Conservation (phyloP, 2,113 vertebrate species). For the Notothenia coriiceps region DNA sequence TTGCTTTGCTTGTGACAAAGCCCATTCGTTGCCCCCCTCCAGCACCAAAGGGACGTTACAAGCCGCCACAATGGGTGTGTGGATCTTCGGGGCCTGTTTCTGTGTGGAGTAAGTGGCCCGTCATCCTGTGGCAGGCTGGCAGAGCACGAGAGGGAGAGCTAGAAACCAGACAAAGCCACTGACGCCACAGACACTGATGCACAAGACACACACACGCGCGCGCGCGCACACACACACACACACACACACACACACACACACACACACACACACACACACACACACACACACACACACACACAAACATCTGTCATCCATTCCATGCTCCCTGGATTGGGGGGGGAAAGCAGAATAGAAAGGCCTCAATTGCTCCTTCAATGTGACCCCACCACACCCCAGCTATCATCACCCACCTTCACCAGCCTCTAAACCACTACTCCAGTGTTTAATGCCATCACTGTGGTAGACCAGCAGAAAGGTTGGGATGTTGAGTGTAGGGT, state of each 20-base stretch:
- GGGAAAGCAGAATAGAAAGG: conserved; percentile 2
- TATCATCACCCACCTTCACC: conserved; percentile 64
- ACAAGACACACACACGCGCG: conserved; percentile 19
- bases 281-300: conserved; percentile 34
- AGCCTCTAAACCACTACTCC: conserved; percentile 48
- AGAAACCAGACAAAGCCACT: conserved; percentile 60
- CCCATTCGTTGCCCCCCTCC: conserved; percentile 13
- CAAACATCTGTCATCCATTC: conserved; percentile 69
- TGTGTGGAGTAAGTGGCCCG: conserved; percentile 60
- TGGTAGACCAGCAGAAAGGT: conserved; percentile 69
- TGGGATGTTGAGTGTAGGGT: conserved; percentile 36
- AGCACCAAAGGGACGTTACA: conserved; percentile 10
- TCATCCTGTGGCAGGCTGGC: conserved; percentile 50
- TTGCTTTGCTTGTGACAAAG: conserved; percentile 53
- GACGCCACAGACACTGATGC: conserved; percentile 43
- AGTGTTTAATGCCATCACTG: conserved; percentile 49
- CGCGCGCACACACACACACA: conserved; percentile 1
- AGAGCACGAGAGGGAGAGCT: conserved; percentile 36
- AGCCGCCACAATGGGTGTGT: conserved; percentile 42
- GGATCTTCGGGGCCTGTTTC: conserved; percentile 50
- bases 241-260: conserved; percentile 10
- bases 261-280: conserved; percentile 23
- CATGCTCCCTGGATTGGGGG: neutral
- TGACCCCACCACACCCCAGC: conserved; percentile 59
- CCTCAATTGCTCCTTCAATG: conserved; percentile 45